Evolutionary conservation across 2,888 invertebrate genomes (phyloP).

Genomic region (Cecidostiba fungosa): DNA sequence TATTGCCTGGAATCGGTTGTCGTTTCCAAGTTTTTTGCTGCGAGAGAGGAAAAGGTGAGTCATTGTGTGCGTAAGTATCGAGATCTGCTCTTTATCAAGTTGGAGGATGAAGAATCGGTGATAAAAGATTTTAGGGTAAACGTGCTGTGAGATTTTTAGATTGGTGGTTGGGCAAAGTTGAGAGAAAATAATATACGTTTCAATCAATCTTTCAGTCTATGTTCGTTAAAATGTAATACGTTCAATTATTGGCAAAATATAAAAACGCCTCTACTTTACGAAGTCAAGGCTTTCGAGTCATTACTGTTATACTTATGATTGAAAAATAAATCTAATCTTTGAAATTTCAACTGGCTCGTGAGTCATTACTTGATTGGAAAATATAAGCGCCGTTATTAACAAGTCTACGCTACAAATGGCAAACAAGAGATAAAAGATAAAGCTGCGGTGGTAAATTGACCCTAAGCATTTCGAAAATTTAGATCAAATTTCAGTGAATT

Average conservation of each 20-base stretch:
- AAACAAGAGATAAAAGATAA: slow-evolving; percentile 34
- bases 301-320: not conserved
- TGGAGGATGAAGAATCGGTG: not conserved
- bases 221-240: too few relatives aligned
- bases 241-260: too few relatives aligned
- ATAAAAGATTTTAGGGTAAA: not conserved
- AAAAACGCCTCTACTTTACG: too few relatives aligned
- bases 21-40: too few relatives aligned
- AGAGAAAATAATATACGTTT: too few relatives aligned
- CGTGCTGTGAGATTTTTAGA: too few relatives aligned
- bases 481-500: not conserved
- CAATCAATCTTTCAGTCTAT: too few relatives aligned
- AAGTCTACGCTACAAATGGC: not conserved
- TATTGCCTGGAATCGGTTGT: too few relatives aligned
- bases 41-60: too few relatives aligned
- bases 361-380: slow-evolving; percentile 39
- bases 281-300: too few relatives aligned
- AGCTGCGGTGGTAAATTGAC: not conserved
- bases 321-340: slow-evolving; percentile 13
- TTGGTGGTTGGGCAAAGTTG: too few relatives aligned
- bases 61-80: not conserved
- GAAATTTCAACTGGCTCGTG: slow-evolving; percentile 14
- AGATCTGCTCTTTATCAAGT: not conserved
- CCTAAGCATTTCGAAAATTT: not conserved
- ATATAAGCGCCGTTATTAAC: not conserved